Conservation (phyloP, 2,797 vertebrate genomes). For the Manis crassicaudata region DNA sequence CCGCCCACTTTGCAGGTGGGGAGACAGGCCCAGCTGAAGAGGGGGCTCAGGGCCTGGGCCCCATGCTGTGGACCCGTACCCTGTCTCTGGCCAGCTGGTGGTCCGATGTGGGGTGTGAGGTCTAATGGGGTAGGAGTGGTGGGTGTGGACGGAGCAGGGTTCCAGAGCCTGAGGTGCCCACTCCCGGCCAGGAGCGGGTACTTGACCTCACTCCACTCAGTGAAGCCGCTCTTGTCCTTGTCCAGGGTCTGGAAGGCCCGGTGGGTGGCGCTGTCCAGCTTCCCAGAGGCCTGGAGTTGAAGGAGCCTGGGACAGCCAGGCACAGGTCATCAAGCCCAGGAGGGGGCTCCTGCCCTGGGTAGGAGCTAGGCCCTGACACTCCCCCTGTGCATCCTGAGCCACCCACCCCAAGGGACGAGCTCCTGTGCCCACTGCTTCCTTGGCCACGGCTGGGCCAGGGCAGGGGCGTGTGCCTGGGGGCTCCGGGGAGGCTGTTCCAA, state of each 20-base stretch:
- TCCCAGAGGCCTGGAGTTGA: constrained; percentile 21
- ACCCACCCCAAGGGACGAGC: background rate
- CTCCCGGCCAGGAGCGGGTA: rapidly evolving
- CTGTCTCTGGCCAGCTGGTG: background rate
- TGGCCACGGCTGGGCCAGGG: background rate
- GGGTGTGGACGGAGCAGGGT: rapidly evolving
- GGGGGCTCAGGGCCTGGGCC: background rate
- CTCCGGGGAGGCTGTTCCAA: constrained; percentile 20
- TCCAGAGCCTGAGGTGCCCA: rapidly evolving
- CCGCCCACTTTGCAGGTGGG: background rate
- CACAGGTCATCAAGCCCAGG: background rate
- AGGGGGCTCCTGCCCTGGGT: background rate
- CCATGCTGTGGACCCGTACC: background rate
- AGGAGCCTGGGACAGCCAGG: constrained; percentile 59
- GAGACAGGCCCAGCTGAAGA: background rate
- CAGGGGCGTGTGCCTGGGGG: rapidly evolving
- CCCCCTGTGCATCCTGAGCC: background rate
- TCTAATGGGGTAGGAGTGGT: background rate
- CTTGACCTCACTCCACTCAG: constrained; percentile 81
- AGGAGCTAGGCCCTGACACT: too few species aligned
- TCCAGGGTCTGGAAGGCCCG: constrained; percentile 74
- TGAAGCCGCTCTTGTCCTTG: constrained; percentile 77
- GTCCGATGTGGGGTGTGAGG: rapidly evolving
- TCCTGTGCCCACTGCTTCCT: background rate
- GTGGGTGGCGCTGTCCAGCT: constrained; percentile 55